Evolutionary conservation across 2,888 invertebrate genomes (phyloP).

Genomic region (Pyrocoelia pectoralis): DNA sequence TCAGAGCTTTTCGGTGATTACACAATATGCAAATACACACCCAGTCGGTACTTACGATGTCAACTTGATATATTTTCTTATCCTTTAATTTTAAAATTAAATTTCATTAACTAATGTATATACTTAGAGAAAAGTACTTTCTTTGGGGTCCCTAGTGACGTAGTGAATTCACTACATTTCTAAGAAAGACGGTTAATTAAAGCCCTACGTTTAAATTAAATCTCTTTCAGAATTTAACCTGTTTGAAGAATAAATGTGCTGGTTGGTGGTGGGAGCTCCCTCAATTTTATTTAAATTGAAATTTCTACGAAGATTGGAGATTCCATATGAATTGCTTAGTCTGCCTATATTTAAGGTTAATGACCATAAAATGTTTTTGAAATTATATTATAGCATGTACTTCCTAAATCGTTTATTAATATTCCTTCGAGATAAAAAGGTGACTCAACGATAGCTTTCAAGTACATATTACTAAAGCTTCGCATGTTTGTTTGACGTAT

Average conservation of each 20-base stretch:
- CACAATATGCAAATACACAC: too few relatives aligned
- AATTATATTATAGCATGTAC: neutral
- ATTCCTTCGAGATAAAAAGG: too few relatives aligned
- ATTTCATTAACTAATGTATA: conserved; percentile 24
- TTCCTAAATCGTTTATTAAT: too few relatives aligned
- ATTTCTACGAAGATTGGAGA: conserved; percentile 12
- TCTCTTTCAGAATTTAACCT: conserved; percentile 46
- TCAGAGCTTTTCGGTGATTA: too few relatives aligned
- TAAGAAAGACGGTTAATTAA: conserved; percentile 42
- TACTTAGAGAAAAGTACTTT: conserved; percentile 12
- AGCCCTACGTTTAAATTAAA: conserved; percentile 44
- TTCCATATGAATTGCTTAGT: neutral
- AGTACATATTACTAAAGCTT: too few relatives aligned
- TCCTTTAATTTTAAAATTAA: conserved; percentile 7
- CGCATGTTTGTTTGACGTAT: too few relatives aligned
- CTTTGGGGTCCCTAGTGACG: conserved; percentile 19
- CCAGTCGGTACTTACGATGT: neutral
- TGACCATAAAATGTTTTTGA: neutral
- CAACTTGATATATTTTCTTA: neutral
- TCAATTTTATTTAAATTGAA: conserved; percentile 25
- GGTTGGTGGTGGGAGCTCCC: conserved; percentile 26
- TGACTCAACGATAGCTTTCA: too few relatives aligned
- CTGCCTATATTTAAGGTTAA: neutral
- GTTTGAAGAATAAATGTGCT: conserved; percentile 44
- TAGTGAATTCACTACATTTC: conserved; percentile 19